These are phyloP conservation scores for Adoxophyes honmai DNA, from an alignment of 1,140 invertebrate genomes.

Conservation along the genomic window DNA sequence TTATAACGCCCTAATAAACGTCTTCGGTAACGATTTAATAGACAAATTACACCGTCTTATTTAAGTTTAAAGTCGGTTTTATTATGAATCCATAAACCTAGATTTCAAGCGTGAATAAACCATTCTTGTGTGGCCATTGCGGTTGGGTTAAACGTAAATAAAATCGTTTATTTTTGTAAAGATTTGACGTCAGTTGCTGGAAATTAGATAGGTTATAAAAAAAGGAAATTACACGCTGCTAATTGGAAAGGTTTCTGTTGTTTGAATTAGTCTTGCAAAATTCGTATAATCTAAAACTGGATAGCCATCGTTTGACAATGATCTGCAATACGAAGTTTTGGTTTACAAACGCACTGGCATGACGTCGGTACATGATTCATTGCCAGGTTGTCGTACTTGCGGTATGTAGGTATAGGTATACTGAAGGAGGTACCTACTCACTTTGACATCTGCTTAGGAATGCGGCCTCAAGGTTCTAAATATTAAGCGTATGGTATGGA, in stretches of 20 bases:
- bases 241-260: background rate
- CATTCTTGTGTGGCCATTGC: conserved; percentile 3
- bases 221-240: background rate
- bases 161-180: background rate
- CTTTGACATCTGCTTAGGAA: conserved; percentile 65
- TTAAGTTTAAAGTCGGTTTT: background rate
- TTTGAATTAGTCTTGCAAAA: background rate
- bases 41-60: background rate
- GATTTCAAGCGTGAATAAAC: conserved; percentile 2
- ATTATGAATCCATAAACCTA: conserved; percentile 9
- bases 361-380: conserved; percentile 38
- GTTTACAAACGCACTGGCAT: conserved; percentile 3
- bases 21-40: background rate
- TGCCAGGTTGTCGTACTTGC: conserved; percentile 26
- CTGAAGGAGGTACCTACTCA: conserved; percentile 48
- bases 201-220: background rate
- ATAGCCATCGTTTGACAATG: no score
- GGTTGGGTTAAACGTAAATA: conserved; percentile 2
- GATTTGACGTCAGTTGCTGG: background rate
- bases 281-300: background rate
- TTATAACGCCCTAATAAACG: background rate
- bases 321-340: no score
- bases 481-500: conserved; percentile 30
- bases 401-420: conserved; percentile 31
- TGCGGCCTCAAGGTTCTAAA: conserved; percentile 54